Evolutionary conservation across 2,888 invertebrate genomes (phyloP).

Genomic region (Stenolophus ochropezus): DNA sequence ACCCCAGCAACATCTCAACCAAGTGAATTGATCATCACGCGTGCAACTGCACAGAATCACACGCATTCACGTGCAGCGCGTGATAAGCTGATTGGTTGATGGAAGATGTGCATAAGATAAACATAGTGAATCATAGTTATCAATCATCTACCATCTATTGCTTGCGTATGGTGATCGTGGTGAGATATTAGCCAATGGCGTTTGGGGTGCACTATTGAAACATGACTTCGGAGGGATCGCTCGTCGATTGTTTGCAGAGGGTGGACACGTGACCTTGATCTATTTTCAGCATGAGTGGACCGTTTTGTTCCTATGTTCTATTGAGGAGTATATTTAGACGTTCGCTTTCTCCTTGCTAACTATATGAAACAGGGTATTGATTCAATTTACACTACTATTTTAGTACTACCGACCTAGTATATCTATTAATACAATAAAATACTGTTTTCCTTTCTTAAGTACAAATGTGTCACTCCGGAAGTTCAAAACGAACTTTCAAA

Average conservation of each 20-base stretch:
- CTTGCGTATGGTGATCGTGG: conserved; percentile 6
- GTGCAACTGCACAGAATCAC: conserved; percentile 3
- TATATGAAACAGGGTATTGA: too few species aligned
- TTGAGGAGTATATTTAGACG: background rate
- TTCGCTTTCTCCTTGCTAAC: background rate
- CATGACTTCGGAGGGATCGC: conserved; percentile 4
- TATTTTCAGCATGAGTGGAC: background rate
- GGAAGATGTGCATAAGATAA: background rate
- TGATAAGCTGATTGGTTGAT: conserved; percentile 22
- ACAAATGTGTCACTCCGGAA: too few species aligned
- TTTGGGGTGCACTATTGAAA: conserved; percentile 4
- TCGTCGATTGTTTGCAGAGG: background rate
- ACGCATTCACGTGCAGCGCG: background rate
- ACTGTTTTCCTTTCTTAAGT: too few species aligned
- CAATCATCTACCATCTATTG: background rate
- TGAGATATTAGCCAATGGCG: background rate
- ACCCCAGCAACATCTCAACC: too few species aligned
- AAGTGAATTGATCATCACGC: background rate
- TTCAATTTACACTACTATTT: too few species aligned
- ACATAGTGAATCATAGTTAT: conserved; percentile 19
- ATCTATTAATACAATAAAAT: too few species aligned
- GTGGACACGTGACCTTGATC: conserved; percentile 17
- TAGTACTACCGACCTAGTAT: background rate
- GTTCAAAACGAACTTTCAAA: too few species aligned
- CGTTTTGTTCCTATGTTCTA: background rate